Evolutionary conservation across 2,113 vertebrate genomes (phyloP), one percentile per base, ranked within the genome.

Genomic region (Phrynosoma platyrhinos): DNA sequence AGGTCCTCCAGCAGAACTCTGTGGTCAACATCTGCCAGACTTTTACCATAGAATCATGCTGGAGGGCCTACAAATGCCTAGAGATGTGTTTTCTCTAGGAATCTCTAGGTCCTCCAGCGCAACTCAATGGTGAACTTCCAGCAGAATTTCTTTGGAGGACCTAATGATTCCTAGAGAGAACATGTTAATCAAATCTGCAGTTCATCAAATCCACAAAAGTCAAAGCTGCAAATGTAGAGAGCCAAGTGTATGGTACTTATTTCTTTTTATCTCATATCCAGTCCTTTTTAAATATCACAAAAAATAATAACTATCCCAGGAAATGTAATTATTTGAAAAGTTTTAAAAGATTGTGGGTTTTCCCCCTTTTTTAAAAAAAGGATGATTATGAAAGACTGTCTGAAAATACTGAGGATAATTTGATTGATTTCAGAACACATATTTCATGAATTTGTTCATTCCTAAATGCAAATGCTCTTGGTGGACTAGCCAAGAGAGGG

Each of bases 161-260:
- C 36, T 36, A 36, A 2, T 36, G 36, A 36, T 36, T 36, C 36
- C 36, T 36, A 36, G 36, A 36, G 36, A 36, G 36, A 36, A 36
- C 36, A 36, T 36, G 36, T 36, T 36, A 36, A 36, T 36, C 36
- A 36, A 36, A 36, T 36, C 36, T 36, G 36, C 36, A 36, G 2
- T 36, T 36, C 36, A 36, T 36, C 36, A 36, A 36, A 36, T 36
- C 36, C 36, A 36, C 36, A 36, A 36, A 36, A 36, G 36, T 36
- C 36, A 36, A 36, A 36, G 36, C 36, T 2, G 36, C 36, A 36
- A 36, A 36, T 36, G 36, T 36, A 36, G 36, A 36, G 36, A 36
- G 36, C 36, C 36, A 36, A 36, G 36, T 36, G 36, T 78, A n/a
- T n/a, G n/a, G n/a, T n/a, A 88, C 89, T 42, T 88, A 72, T 90